Evolutionary conservation across 37 sponge, comb jelly and placozoan genomes (phyloP), one percentile per base, ranked within the genome.

Genomic region (Bolinopsis microptera): DNA sequence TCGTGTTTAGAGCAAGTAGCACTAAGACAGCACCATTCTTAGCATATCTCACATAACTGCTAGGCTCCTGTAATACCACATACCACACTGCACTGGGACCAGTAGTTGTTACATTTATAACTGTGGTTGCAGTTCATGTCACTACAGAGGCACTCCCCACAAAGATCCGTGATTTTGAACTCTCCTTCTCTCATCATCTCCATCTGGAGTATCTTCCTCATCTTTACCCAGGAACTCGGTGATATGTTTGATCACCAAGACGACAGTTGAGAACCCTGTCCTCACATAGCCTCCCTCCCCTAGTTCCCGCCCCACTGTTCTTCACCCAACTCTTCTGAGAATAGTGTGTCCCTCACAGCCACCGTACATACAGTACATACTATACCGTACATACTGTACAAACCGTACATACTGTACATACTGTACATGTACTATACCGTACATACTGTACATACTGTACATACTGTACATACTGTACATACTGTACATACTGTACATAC

Each of bases 241-340:
- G 31, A 72, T 28, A 72, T 8, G 75, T 8, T 24, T 23, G 3
- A 23, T 72, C 26, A n/a, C 75, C 5, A 23, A 72, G 26, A 23
- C 31, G 13, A n/a, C 31, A n/a, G 18, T 8, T 5, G 75, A 72
- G 75, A 72, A 72, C n/a, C n/a, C n/a, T n/a, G n/a, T n/a, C 75
- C 75, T n/a, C 22, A 72, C 75, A 21, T 72, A 72, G 31, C 75
- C 75, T 28, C 75, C 75, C 75, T 72, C 75, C 3, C 75, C 75
- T n/a, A 8, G 18, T 8, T 72, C 5, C 26, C 75, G 5, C 75
- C 75, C 75, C 75, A 72, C 75, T 72, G 75, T 72, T 72, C 75
- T 72, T 72, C 26, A 72, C 75, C 75, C 75, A 72, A 28, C 75
- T 72, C 3, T 72, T 3, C 26, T 3, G 26, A 24, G 26, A 8